Conservation (phyloP, 2,888 invertebrate species). For the Girardia tigrina region DNA sequence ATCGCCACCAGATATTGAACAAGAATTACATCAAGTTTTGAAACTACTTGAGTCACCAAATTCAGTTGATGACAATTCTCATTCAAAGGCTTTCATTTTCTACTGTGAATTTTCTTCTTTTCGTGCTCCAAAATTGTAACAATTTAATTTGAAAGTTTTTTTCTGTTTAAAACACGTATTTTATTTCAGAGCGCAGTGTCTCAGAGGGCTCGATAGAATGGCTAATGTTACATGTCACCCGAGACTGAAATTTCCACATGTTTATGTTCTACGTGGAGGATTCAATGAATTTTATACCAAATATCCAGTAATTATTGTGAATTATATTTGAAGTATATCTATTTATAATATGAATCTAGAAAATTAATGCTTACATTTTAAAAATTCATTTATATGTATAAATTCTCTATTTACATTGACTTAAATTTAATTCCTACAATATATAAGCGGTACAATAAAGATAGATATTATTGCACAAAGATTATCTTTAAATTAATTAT, state of each 20-base stretch:
- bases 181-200: background rate
- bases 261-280: slow-evolving; percentile 34
- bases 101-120: slow-evolving; percentile 33
- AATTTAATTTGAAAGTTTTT: background rate
- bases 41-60: slow-evolving; percentile 9
- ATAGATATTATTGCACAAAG: too few species aligned
- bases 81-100: slow-evolving; percentile 16
- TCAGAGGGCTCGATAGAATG: background rate
- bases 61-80: background rate
- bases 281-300: slow-evolving; percentile 29
- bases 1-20: background rate
- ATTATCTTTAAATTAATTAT: too few species aligned
- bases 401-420: too few species aligned
- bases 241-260: slow-evolving; percentile 30
- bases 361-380: too few species aligned
- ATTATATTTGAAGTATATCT: too few species aligned
- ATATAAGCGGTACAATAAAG: too few species aligned
- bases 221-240: slow-evolving; percentile 10
- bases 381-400: too few species aligned
- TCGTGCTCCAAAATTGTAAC: slow-evolving; percentile 27
- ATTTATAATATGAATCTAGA: too few species aligned
- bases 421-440: too few species aligned
- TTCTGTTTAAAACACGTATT: background rate
- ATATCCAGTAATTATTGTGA: slow-evolving; percentile 34
- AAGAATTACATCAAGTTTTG: background rate